These are phyloP conservation scores for Volucella zonaria DNA, from an alignment of 2,888 invertebrate genomes.

Conservation along the genomic window DNA sequence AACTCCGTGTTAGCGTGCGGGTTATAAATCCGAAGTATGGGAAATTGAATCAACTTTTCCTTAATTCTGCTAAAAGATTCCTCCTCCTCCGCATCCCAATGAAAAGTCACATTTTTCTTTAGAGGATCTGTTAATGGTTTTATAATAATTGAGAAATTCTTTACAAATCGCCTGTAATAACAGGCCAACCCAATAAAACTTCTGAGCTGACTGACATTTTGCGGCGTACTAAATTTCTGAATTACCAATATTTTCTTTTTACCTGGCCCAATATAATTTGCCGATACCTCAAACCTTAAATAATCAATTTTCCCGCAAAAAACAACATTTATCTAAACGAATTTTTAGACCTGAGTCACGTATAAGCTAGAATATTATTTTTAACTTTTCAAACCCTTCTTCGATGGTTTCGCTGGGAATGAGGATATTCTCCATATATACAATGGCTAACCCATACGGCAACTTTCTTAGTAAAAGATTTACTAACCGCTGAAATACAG, in stretches of 20 bases:
- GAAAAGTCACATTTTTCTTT: constrained; percentile 7
- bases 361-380: neutral
- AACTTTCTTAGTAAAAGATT: too few relatives aligned
- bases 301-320: constrained; percentile 10
- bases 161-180: neutral
- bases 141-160: constrained; percentile 11
- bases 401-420: neutral
- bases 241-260: constrained; percentile 5
- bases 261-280: neutral
- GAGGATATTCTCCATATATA: constrained; percentile 1
- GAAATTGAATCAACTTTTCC: neutral
- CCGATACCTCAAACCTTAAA: neutral
- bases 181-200: neutral
- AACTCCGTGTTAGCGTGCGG: neutral
- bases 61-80: neutral
- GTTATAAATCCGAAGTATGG: neutral
- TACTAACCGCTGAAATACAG: too few relatives aligned
- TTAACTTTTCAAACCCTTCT: neutral
- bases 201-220: constrained; percentile 13
- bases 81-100: neutral
- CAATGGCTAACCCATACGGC: too few relatives aligned
- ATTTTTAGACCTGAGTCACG: constrained; percentile 4
- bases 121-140: neutral
- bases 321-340: constrained; percentile 10
- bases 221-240: constrained; percentile 6